Evolutionary conservation across 2,113 vertebrate species (phyloP).

Genomic region (Hypomesus transpacificus): DNA sequence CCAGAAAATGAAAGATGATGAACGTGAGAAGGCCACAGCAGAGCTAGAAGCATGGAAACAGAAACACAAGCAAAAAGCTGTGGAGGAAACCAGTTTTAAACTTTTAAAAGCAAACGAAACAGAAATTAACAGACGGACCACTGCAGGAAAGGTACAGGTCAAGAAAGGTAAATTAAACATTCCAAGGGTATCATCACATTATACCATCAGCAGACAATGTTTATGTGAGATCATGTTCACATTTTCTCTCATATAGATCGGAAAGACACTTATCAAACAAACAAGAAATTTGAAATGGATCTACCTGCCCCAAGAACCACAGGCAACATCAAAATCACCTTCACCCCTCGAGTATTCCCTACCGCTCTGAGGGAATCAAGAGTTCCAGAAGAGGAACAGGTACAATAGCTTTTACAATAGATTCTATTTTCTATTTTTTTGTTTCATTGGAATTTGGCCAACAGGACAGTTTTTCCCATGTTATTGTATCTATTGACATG

Average conservation of each 20-base stretch:
- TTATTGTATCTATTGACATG: slow-evolving; percentile 5
- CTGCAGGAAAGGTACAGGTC: not conserved
- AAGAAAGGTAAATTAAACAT: not conserved
- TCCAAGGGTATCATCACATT: too few relatives aligned
- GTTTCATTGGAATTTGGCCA: too few relatives aligned
- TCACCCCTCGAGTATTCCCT: slow-evolving; percentile 87
- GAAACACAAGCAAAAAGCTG: slow-evolving; percentile 57
- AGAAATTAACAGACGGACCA: not conserved
- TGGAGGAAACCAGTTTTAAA: slow-evolving; percentile 48
- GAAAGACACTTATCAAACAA: not conserved
- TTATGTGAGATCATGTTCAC: not conserved
- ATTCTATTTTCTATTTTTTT: not conserved
- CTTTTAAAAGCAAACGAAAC: slow-evolving; percentile 22
- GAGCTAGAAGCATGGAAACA: slow-evolving; percentile 83
- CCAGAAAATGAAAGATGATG: slow-evolving; percentile 80
- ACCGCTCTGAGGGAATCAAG: slow-evolving; percentile 88
- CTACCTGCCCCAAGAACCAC: slow-evolving; percentile 76
- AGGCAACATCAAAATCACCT: slow-evolving; percentile 79
- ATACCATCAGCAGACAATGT: too few relatives aligned
- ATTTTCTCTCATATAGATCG: slow-evolving; percentile 38
- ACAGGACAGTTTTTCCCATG: not conserved
- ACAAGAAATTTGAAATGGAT: slow-evolving; percentile 52
- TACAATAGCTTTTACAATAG: slow-evolving; percentile 39
- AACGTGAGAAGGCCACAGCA: slow-evolving; percentile 69
- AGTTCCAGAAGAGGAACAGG: slow-evolving; percentile 86